Evolutionary conservation across 1,140 invertebrate species (phyloP), one percentile per base, ranked within the genome.

Genomic region (Drosophila sproati): DNA sequence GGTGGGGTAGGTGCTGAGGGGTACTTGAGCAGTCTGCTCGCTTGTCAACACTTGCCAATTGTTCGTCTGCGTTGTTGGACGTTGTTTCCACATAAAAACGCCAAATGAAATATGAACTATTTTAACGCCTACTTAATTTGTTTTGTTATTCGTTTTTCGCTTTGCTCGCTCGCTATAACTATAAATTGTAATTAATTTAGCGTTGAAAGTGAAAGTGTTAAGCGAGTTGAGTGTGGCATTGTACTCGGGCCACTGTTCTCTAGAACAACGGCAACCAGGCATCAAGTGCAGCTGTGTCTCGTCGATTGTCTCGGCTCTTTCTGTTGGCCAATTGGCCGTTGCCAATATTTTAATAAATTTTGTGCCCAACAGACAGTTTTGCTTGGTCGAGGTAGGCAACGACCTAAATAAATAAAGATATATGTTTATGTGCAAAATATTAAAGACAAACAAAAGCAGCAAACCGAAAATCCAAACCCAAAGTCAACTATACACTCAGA

Each of bases 101-200:
- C 76, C 51, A 82, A 74, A 87, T 91, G 90, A 91, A 91, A 91
- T 91, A 91, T 91, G 85, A 91, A 91, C 89, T 91, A 87, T 91
- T 88, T 91, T 91, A 91, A 91, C 90, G 90, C 89, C 90, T 82
- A 91, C 85, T 91, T 91, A 91, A 91, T 91, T 91, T 91, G 85
- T 88, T 91, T 60, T 83, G 80, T 74, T 82, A 73, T 63, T 47
- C n/a, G 39, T 43, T n/a, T 43, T 43, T 5, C 3, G 39, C 39
- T n/a, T 34, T 34, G 20, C 47, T 48, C 48, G 39, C 57, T 28
- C 4, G 41, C 75, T 52, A 20, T 20, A 64, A 70, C 80, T 63
- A 89, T 89, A 85, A 81, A 89, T 89, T 89, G 85, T 79, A 89
- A 89, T 89, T 81, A 89, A 89, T 89, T 89, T 89, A 77, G 85